These are phyloP conservation scores for Siniperca chuatsi DNA, from an alignment of 2,113 vertebrate species.

Conservation along the genomic window DNA sequence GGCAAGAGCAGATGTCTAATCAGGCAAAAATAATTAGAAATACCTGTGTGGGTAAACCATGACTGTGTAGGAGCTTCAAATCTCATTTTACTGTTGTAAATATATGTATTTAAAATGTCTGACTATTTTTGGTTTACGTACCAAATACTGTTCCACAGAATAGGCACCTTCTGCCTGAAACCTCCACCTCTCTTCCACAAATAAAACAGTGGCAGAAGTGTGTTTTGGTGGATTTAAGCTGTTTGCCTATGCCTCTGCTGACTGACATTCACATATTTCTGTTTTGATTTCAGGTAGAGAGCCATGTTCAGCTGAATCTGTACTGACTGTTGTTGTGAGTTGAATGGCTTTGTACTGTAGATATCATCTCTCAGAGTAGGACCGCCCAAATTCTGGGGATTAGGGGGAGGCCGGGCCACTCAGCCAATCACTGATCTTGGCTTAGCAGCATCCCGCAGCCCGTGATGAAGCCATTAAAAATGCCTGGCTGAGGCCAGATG, in stretches of 20 bases:
- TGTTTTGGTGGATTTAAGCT: too few relatives aligned
- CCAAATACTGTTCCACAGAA: background rate
- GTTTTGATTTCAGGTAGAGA: background rate
- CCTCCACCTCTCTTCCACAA: background rate
- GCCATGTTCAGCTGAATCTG: background rate
- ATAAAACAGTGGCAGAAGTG: background rate
- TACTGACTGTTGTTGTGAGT: background rate
- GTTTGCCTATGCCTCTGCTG: background rate
- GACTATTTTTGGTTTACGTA: background rate
- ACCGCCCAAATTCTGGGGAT: slow-evolving; percentile 21
- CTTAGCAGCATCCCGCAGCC: slow-evolving; percentile 62
- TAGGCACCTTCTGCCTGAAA: background rate
- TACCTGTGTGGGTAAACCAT: background rate
- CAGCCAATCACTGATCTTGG: slow-evolving; percentile 62
- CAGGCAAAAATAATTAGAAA: background rate
- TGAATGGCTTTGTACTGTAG: slow-evolving; percentile 23
- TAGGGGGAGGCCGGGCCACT: slow-evolving; percentile 27
- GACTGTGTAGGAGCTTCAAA: background rate
- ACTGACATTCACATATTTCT: too few relatives aligned
- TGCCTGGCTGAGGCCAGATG: slow-evolving; percentile 83
- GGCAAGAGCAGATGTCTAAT: background rate
- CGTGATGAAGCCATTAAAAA: slow-evolving; percentile 83
- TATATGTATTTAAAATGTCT: background rate
- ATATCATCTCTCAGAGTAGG: slow-evolving; percentile 25
- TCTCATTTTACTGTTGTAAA: background rate